A percentile compares a stretch with the other conserved stretches of the same genome.
Conservation (phyloP, 2,888 invertebrate genomes). For the Meliscaeva auricollis region DNA sequence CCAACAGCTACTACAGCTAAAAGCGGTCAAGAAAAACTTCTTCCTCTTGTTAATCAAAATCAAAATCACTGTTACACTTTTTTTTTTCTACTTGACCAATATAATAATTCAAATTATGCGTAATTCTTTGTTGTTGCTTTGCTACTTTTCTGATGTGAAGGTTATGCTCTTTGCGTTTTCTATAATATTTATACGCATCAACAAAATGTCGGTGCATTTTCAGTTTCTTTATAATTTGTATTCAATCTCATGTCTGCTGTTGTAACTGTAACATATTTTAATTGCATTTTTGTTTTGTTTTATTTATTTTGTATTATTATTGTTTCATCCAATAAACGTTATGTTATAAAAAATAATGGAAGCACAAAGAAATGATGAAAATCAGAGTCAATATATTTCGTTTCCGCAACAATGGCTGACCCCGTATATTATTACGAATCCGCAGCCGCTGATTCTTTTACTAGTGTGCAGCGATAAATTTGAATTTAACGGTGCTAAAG, state of each 20-base stretch:
- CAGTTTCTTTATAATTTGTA: conserved; percentile 42
- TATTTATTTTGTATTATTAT: conserved; percentile 29
- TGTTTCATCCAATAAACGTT: conserved; percentile 1
- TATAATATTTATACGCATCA: not conserved
- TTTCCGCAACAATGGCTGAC: conserved; percentile 69
- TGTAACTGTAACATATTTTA: conserved; percentile 67
- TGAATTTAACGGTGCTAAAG: conserved; percentile 67
- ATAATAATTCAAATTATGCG: conserved; percentile 46
- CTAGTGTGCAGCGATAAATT: not conserved
- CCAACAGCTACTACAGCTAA: conserved; percentile 20
- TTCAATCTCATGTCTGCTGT: conserved; percentile 33
- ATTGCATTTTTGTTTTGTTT: conserved; percentile 34
- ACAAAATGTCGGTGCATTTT: conserved; percentile 6
- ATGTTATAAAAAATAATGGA: conserved; percentile 36
- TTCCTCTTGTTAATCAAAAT: conserved; percentile 60
- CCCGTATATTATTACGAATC: conserved; percentile 22
- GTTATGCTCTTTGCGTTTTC: conserved; percentile 65
- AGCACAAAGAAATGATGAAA: conserved; percentile 53
- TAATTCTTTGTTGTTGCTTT: conserved; percentile 10
- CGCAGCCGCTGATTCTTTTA: not conserved
- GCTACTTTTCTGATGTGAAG: conserved; percentile 49
- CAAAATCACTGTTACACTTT: conserved; percentile 68
- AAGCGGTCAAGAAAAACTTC: conserved; percentile 22
- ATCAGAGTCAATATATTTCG: conserved; percentile 47
- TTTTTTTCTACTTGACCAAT: conserved; percentile 30